Conservation (phyloP, 30 jellyfish, hydroid and myxozoan species). For the Rhopilema esculentum region DNA sequence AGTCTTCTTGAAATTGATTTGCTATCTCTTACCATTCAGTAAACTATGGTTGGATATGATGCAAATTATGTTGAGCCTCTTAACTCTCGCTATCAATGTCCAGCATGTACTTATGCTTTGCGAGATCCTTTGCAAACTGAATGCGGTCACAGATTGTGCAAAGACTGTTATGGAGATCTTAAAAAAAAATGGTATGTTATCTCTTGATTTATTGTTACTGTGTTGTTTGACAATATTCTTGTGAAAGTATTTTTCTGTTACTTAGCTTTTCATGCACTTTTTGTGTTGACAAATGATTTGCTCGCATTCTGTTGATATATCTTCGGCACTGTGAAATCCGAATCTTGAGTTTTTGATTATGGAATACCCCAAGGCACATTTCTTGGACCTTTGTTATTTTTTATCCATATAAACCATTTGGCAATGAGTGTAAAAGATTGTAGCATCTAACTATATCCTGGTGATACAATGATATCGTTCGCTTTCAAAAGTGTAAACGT, state of each 20-base stretch:
- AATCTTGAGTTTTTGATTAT: no score
- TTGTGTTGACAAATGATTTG: no score
- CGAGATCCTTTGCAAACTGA: slow-evolving; percentile 81
- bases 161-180: slow-evolving; percentile 38
- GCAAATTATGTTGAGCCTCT: slow-evolving; percentile 44
- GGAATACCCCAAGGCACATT: no score
- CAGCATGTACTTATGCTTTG: slow-evolving; percentile 48
- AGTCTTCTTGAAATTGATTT: no score
- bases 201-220: neutral
- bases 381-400: neutral
- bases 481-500: no score
- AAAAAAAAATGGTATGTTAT: slow-evolving; percentile 5
- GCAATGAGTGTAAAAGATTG: neutral
- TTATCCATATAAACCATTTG: neutral
- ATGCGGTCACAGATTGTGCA: slow-evolving; percentile 86
- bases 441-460: neutral
- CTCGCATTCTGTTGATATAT: no score
- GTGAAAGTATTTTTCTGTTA: neutral
- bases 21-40: no score
- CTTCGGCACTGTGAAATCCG: no score
- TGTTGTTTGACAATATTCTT: neutral
- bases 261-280: no score
- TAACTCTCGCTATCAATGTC: slow-evolving; percentile 38
- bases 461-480: neutral
- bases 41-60: slow-evolving; percentile 68